Base-by-base conservation (phyloP, 1,140 invertebrate species). In the Neodiprion lecontei region DNA sequence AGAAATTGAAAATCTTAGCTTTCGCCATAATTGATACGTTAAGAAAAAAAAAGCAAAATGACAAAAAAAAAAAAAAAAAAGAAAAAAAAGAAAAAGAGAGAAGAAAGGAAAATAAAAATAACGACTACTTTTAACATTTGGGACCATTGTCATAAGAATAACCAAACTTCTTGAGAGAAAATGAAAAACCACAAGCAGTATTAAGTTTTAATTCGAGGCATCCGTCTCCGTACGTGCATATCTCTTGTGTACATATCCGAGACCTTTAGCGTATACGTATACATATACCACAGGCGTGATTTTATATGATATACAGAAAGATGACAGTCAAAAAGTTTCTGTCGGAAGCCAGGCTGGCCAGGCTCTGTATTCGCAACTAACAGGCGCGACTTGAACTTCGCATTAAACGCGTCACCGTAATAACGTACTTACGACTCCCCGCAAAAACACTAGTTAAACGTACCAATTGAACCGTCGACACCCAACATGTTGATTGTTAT, bases 61-160 rank as follows among this genome's bases (percentile, higher is more conserved):
- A 61, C n/a, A 65, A 67, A 72, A 17, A 70, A 73, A 70, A 67
- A 73, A 70, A 67, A 17, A 75, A 70, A 70, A 67, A 67, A 40
- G 8, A 47, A 61, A 73, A 12, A 71, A 73, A 75, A 75, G 73
- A 74, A 69, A 72, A 65, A 74, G 61, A 66, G 40, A 23, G 48
- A 61, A 40, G 47, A 70, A 72, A 68, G 28, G 67, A 69, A 67
- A 21, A 76, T 50, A 74, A 69, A 74, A 78, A 74, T 78, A 74
- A 75, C 66, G 48, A 80, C 78, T 81, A 82, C 77, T 79, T 79
- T 79, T 79, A 81, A 81, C 75, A 79, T 80, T 82, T 79, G 81
- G 81, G 81, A 82, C 81, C 81, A 82, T 80, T 78, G 70, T 81
- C 79, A 82, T 80, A 78, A 79, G 77, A 82, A 69, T 75, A 76